Conservation (phyloP, 2,113 vertebrate genomes). For the Irena cyanogastra region DNA sequence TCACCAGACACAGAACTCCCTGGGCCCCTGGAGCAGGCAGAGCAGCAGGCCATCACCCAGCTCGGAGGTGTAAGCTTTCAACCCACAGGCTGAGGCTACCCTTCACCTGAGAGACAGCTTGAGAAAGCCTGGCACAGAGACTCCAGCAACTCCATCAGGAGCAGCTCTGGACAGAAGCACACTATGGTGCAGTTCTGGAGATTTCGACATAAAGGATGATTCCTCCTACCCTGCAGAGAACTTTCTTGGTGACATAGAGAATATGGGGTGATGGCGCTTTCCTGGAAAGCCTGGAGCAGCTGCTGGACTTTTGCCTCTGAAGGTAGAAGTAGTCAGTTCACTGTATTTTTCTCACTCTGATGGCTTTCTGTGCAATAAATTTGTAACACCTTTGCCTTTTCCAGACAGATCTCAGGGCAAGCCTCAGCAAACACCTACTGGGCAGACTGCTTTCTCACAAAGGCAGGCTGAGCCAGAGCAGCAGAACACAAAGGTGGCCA, state of each 20-base stretch:
- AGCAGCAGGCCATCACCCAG: background rate
- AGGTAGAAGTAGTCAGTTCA: background rate
- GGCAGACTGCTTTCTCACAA: background rate
- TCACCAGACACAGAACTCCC: background rate
- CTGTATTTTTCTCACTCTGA: background rate
- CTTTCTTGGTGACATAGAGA: background rate
- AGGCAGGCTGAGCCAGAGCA: background rate
- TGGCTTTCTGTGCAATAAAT: background rate
- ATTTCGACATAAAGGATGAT: background rate
- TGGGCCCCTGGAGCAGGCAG: accelerated
- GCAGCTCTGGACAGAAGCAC: too few species aligned
- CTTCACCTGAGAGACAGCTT: background rate
- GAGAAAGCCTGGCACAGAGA: background rate
- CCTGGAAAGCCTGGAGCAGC: background rate
- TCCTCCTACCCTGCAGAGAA: background rate
- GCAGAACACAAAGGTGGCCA: background rate
- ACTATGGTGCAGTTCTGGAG: too few species aligned
- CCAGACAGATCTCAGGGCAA: background rate
- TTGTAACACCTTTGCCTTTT: background rate
- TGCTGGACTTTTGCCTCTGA: background rate
- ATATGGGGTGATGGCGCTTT: background rate
- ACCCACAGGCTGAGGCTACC: background rate
- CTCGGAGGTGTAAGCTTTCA: background rate
- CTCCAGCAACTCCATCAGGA: background rate
- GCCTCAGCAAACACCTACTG: background rate